phyloP scores from a whole-genome alignment of 2,888 invertebrate species.

The Ptychoptera albimana region DNA sequence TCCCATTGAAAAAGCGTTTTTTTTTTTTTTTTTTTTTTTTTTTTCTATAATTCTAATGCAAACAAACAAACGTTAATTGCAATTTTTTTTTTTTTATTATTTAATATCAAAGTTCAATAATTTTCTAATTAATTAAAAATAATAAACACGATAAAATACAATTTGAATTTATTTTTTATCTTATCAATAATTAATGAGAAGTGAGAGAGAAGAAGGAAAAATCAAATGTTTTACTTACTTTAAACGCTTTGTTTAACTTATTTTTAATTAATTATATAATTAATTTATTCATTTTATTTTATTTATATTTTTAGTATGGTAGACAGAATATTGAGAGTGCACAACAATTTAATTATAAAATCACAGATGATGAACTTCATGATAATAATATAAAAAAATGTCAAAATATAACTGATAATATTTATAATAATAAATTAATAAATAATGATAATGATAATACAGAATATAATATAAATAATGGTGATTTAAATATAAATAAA shows the following conservation, averaged over 20 bases:
- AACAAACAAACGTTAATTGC: too few relatives aligned
- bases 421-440: too few relatives aligned
- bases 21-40: too few relatives aligned
- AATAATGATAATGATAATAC: conserved; percentile 6
- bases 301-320: conserved; percentile 49
- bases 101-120: too few relatives aligned
- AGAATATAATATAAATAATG: conserved; percentile 9
- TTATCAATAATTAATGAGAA: conserved; percentile 11
- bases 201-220: conserved; percentile 9
- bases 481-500: background rate
- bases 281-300: background rate
- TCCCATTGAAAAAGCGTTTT: too few relatives aligned
- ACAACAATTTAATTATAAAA: background rate
- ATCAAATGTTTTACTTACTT: background rate
- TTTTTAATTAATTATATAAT: background rate
- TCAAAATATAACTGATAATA: conserved; percentile 12
- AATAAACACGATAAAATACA: too few relatives aligned
- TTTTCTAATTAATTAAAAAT: too few relatives aligned
- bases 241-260: background rate
- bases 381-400: conserved; percentile 26
- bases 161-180: too few relatives aligned
- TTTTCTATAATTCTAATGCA: too few relatives aligned
- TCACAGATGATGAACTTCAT: conserved; percentile 28
- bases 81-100: too few relatives aligned
- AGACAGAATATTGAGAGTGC: conserved; percentile 56